A percentile compares a stretch with the other conserved stretches of the same genome.
Evolutionary conservation across 1,140 invertebrate genomes (phyloP).

Genomic region (Aplysia californica): DNA sequence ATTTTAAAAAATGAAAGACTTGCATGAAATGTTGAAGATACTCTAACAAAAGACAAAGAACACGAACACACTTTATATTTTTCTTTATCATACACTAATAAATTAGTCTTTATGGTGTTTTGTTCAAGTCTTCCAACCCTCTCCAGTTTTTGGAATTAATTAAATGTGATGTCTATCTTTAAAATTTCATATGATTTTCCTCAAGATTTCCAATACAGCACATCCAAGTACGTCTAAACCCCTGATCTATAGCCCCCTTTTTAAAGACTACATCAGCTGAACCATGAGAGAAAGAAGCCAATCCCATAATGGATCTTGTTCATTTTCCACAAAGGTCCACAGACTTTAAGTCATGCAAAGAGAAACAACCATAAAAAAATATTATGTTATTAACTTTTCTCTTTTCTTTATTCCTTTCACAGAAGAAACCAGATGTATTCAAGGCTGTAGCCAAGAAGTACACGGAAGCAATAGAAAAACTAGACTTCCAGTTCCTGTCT

Average conservation of each 20-base stretch:
- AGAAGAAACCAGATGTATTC: conserved; percentile 3
- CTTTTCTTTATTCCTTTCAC: neutral
- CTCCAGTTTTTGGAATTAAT: neutral
- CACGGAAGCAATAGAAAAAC: neutral
- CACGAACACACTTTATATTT: no score
- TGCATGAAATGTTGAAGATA: no score
- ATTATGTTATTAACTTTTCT: neutral
- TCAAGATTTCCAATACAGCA: neutral
- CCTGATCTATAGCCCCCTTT: neutral
- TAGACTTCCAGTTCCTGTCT: neutral
- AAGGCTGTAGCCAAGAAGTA: neutral
- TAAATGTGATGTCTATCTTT: neutral
- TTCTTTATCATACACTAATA: no score
- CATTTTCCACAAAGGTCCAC: neutral
- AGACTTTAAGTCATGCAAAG: neutral
- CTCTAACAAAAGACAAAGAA: no score
- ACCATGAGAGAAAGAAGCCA: neutral
- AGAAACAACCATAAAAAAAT: conserved; percentile 1
- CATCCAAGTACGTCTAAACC: neutral
- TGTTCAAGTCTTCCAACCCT: no score
- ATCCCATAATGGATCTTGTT: neutral
- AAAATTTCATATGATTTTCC: neutral
- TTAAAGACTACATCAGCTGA: neutral
- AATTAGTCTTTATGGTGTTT: no score
- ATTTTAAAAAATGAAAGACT: no score